Evolutionary conservation across 1,140 invertebrate species (phyloP).

Genomic region (Orussus abietinus): DNA sequence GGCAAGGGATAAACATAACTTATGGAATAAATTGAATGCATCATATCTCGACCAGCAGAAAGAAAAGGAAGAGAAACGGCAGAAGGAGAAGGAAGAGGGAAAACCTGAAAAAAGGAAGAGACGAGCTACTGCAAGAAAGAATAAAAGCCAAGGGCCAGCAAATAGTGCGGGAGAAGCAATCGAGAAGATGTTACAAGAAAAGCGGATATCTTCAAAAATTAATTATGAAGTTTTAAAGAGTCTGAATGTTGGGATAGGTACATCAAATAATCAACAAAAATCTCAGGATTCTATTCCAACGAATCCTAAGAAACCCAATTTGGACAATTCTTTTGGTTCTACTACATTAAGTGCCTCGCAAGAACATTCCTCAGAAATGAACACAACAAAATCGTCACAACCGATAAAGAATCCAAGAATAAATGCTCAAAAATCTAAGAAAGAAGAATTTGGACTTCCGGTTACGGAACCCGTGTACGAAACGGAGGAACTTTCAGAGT

Average conservation of each 20-base stretch:
- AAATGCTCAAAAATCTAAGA: background rate
- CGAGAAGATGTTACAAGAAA: conserved; percentile 91
- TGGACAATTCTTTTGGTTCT: too few relatives aligned
- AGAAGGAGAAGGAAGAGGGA: conserved; percentile 72
- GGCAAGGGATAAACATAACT: conserved; percentile 68
- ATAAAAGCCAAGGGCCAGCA: conserved; percentile 59
- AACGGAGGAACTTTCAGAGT: background rate
- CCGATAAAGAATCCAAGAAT: conserved; percentile 10
- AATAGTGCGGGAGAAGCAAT: conserved; percentile 88
- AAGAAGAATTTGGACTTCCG: background rate
- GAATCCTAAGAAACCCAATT: conserved; percentile 21
- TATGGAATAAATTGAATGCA: conserved; percentile 84
- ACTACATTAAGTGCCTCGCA: conserved; percentile 6
- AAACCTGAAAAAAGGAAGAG: conserved; percentile 75
- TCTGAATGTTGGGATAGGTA: conserved; percentile 60
- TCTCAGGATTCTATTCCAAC: conserved; percentile 1
- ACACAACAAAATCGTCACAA: too few relatives aligned
- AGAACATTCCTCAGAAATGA: too few relatives aligned
- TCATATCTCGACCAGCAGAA: conserved; percentile 79
- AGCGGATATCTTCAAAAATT: conserved; percentile 93
- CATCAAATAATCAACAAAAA: conserved; percentile 25
- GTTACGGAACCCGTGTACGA: conserved; percentile 1
- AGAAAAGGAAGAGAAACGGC: conserved; percentile 75
- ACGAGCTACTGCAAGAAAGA: conserved; percentile 60
- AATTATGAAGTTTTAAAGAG: conserved; percentile 95